Evolutionary conservation across 2,113 vertebrate species (phyloP).

Genomic region (Fulmarus glacialis): DNA sequence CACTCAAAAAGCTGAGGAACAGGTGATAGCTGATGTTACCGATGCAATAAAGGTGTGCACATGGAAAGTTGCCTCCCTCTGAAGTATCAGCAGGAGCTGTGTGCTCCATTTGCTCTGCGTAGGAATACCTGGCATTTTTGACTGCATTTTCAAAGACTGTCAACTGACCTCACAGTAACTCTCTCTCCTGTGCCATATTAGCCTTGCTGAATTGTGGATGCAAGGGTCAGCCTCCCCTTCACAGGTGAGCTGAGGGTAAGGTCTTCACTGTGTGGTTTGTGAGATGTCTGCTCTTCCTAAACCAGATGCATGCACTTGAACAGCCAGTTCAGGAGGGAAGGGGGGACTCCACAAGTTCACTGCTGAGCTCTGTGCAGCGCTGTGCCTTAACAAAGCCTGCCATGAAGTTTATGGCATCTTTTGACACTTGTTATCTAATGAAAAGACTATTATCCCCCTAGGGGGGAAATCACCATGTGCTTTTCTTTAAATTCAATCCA

Average conservation of each 20-base stretch:
- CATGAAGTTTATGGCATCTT: slow-evolving; percentile 17
- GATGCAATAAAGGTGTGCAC: fast-evolving
- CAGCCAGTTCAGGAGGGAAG: background rate
- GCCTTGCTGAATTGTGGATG: background rate
- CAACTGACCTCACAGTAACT: background rate
- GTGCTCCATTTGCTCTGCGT: fast-evolving
- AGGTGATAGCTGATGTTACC: background rate
- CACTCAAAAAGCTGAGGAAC: background rate
- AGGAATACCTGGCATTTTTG: background rate
- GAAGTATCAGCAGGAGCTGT: background rate
- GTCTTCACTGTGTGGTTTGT: fast-evolving
- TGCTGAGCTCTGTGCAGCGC: background rate
- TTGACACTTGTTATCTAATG: slow-evolving; percentile 45
- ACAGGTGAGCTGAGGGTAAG: background rate
- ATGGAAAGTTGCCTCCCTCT: background rate
- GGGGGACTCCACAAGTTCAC: background rate
- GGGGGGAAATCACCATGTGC: slow-evolving; percentile 65
- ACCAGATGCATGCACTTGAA: background rate
- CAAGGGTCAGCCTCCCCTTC: background rate
- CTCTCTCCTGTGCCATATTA: fast-evolving
- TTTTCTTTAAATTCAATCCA: slow-evolving; percentile 83
- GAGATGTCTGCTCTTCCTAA: background rate
- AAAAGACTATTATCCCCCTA: slow-evolving; percentile 76
- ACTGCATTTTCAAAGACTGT: background rate
- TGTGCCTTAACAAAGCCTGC: background rate